Evolutionary conservation across 2,113 vertebrate genomes (phyloP).

Genomic region (Seriola quinqueradiata): DNA sequence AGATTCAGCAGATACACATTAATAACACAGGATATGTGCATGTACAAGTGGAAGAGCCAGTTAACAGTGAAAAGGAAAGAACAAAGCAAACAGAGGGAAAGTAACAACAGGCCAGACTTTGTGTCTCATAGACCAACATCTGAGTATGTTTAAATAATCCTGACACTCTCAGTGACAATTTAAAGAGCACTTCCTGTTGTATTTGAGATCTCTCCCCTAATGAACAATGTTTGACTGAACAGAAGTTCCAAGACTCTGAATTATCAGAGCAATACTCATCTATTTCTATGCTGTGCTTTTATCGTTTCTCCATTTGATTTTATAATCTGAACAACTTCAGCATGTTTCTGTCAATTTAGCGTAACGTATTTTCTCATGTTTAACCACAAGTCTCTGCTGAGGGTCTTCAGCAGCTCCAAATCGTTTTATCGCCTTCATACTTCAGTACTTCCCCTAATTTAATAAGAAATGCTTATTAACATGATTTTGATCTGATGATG

Average conservation of each 20-base stretch:
- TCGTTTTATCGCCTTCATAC: too few species aligned
- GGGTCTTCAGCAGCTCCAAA: too few species aligned
- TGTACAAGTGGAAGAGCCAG: background rate
- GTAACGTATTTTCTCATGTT: background rate
- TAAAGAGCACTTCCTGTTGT: background rate
- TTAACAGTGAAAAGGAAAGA: background rate
- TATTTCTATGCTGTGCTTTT: background rate
- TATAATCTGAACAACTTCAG: background rate
- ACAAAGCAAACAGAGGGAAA: background rate
- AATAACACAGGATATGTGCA: background rate
- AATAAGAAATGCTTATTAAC: background rate
- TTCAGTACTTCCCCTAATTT: too few species aligned
- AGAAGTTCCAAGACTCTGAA: background rate
- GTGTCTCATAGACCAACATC: background rate
- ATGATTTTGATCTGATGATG: background rate
- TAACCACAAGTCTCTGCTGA: background rate
- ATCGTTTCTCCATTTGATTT: background rate
- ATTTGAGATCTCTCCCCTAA: background rate
- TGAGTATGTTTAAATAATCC: background rate
- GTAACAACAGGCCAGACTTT: background rate
- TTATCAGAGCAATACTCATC: background rate
- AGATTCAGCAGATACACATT: background rate
- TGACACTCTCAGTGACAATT: background rate
- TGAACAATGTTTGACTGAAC: background rate
- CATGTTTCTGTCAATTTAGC: too few species aligned